A percentile compares a stretch with the other conserved stretches of the same genome.
Evolutionary conservation across 1,140 invertebrate genomes (phyloP).

Genomic region (Mercenaria mercenaria): DNA sequence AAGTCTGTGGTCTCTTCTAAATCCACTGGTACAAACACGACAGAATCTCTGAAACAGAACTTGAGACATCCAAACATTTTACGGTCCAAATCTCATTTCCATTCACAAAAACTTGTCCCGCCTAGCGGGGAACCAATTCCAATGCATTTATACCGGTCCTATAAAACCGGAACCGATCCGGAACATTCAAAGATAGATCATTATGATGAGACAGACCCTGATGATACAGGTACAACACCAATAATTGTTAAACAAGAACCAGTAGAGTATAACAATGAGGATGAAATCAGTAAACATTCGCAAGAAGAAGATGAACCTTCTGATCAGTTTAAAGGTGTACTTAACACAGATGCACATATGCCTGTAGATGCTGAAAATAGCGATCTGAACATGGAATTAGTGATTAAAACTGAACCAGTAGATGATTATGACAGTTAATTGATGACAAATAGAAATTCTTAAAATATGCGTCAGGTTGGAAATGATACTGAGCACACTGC

Average conservation of each 20-base stretch:
- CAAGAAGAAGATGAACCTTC: background rate
- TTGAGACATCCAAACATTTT: background rate
- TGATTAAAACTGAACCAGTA: constrained; percentile 45
- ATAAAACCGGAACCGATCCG: background rate
- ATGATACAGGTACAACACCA: background rate
- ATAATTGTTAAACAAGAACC: constrained; percentile 30
- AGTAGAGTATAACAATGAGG: background rate
- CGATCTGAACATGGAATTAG: background rate
- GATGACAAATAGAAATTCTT: too few species aligned
- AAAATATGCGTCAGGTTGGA: too few species aligned
- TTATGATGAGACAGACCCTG: background rate
- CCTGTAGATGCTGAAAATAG: background rate
- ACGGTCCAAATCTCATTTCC: background rate
- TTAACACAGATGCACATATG: constrained; percentile 10
- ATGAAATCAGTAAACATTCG: background rate
- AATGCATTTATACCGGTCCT: constrained; percentile 18
- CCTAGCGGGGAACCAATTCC: constrained; percentile 9
- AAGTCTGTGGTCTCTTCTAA: background rate
- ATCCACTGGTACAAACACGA: background rate
- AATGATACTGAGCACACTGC: too few species aligned
- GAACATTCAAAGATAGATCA: background rate
- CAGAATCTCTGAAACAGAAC: background rate
- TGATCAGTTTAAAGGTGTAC: background rate
- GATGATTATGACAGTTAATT: constrained; percentile 2
- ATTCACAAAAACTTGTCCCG: background rate